phyloP scores from a whole-genome alignment of 2,113 vertebrate species.

The Toxotes jaculatrix region DNA sequence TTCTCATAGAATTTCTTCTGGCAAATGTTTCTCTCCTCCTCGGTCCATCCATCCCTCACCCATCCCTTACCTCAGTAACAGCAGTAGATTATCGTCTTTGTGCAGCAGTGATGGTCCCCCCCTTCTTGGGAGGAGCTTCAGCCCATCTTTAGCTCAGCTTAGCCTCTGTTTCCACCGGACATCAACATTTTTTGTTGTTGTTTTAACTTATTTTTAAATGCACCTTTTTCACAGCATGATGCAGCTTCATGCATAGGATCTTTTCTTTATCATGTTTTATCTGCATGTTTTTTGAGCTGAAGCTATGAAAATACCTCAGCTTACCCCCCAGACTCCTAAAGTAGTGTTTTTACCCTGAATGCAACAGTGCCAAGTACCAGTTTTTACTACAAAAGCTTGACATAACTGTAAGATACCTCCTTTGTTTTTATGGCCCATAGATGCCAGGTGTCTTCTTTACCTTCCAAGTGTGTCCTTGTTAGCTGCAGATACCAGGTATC shows the following conservation, averaged over 20 bases:
- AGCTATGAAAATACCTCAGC: too few relatives aligned
- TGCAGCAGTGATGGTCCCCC: slow-evolving; percentile 13
- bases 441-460: not conserved
- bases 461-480: slow-evolving; percentile 6
- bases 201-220: not conserved
- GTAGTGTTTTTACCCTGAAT: too few relatives aligned
- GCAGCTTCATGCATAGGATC: too few relatives aligned
- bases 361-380: too few relatives aligned
- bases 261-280: too few relatives aligned
- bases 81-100: slow-evolving; percentile 59
- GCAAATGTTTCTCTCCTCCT: not conserved
- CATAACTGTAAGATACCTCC: too few relatives aligned
- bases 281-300: too few relatives aligned
- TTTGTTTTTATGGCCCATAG: not conserved
- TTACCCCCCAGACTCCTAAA: too few relatives aligned
- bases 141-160: slow-evolving; percentile 24
- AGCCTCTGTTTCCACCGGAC: slow-evolving; percentile 27
- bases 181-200: not conserved
- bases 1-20: not conserved
- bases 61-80: not conserved
- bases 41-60: not conserved
- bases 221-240: not conserved
- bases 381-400: too few relatives aligned
- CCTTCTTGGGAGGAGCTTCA: not conserved
- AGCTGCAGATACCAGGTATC: slow-evolving; percentile 36